phyloP scores from a whole-genome alignment of 1,140 invertebrate species.

The Pantala flavescens region DNA sequence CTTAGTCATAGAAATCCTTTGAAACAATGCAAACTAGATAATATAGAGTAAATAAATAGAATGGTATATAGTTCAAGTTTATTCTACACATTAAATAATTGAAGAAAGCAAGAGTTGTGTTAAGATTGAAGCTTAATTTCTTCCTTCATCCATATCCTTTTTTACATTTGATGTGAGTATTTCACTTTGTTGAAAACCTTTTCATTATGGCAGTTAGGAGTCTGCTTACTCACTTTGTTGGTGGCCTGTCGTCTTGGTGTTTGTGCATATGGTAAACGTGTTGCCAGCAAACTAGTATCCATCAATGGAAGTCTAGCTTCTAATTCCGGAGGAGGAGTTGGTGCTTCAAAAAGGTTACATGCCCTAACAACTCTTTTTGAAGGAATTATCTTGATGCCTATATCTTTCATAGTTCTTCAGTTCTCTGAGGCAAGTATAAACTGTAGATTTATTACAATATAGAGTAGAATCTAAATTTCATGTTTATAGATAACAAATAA shows the following conservation, averaged over 20 bases:
- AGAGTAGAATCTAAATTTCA: too few relatives aligned
- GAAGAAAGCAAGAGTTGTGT: too few relatives aligned
- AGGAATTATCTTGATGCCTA: constrained; percentile 16
- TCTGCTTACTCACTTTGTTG: constrained; percentile 14
- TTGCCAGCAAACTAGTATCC: constrained; percentile 10
- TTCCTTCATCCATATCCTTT: too few relatives aligned
- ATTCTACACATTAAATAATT: too few relatives aligned
- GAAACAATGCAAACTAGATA: too few relatives aligned
- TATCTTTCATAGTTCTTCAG: constrained; percentile 12
- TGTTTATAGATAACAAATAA: too few relatives aligned
- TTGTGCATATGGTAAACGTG: constrained; percentile 13
- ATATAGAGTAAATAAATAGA: too few relatives aligned
- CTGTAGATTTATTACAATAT: neutral
- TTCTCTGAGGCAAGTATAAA: constrained; percentile 14
- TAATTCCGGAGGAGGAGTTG: constrained; percentile 13
- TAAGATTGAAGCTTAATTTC: too few relatives aligned
- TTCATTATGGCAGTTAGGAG: constrained; percentile 16
- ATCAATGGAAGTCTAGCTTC: neutral
- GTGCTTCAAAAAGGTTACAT: constrained; percentile 17
- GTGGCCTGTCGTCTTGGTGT: constrained; percentile 16
- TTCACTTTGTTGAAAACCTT: neutral
- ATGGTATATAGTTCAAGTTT: too few relatives aligned
- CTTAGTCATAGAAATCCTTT: too few relatives aligned
- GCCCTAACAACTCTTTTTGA: constrained; percentile 16
- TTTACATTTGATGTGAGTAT: too few relatives aligned